phyloP scores from a whole-genome alignment of 2,113 vertebrate genomes.

The Myotis yumanensis region DNA sequence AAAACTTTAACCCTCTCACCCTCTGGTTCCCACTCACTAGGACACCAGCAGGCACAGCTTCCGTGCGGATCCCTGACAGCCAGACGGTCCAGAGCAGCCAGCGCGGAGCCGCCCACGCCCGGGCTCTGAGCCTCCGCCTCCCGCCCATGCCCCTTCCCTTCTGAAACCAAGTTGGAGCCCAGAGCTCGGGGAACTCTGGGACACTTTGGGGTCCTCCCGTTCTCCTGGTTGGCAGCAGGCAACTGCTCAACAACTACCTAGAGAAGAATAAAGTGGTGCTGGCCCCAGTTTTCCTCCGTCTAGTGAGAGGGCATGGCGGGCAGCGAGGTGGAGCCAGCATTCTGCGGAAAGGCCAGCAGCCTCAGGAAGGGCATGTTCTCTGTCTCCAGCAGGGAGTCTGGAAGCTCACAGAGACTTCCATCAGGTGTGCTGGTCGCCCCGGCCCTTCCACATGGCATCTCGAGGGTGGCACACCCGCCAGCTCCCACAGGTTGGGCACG shows the following conservation, averaged over 20 bases:
- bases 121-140: accelerated
- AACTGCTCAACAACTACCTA: neutral
- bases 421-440: no score
- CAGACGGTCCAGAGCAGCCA: accelerated
- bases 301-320: neutral
- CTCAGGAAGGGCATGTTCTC: neutral
- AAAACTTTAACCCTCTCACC: no score
- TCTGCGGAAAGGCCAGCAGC: accelerated
- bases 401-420: neutral
- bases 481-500: accelerated
- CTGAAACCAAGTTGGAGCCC: neutral
- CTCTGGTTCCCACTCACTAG: neutral
- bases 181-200: neutral
- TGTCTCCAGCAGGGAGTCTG: neutral
- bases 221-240: neutral
- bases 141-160: neutral
- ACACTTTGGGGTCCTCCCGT: neutral
- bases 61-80: neutral
- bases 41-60: accelerated
- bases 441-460: accelerated
- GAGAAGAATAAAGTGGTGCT: neutral
- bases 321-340: neutral
- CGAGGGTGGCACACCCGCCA: neutral
- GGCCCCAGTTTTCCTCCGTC: neutral
- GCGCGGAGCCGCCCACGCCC: accelerated